Evolutionary conservation across 2,113 vertebrate genomes (phyloP), one percentile per base, ranked within the genome.

Genomic region (Spheniscus mendiculus): DNA sequence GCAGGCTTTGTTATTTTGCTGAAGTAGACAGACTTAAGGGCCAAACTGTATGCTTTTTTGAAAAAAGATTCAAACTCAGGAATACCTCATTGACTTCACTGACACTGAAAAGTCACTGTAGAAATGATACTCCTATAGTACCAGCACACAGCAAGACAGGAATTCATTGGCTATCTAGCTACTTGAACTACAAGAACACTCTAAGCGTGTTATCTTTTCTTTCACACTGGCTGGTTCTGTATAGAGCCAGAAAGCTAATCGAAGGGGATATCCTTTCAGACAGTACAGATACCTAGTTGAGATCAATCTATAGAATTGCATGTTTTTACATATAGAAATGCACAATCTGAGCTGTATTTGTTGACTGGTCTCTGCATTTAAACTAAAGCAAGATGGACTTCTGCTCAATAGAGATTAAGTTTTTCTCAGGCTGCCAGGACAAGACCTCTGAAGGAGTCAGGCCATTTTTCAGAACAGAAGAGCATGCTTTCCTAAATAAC

Each of bases 351-450:
- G 52, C 11, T 19, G 13, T 50, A 15, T 53, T 80, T 56, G 8
- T 44, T 81, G 55, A 34, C 47, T 66, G 26, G 32, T 49, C 11
- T 30, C 44, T 67, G 78, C 34, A 89, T 76, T 40, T 29, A 93
- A 89, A 63, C 21, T 61, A 74, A 71, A 76, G 52, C 56, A 74
- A 95, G 32, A 4, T 82, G 42, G 17, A 59, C 32, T 50, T 87
- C 38, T 67, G 26, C 26, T 92, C n/a, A 13, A 14, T 4, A 71
- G n/a, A 63, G 14, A 83, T 36, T 9, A 63, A 67, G 42, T 12
- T 93, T 94, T 92, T 74, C 93, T 91, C 40, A 87, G 52, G 77
- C 56, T 93, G 52, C 73, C 93, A 89, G 73, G 56, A 74, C 20
- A 55, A 86, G 52, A 9, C 9, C 16, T 87, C 45, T 59, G 63